These are phyloP conservation scores for Pelvicachromis taeniatus DNA, from an alignment of 2,113 vertebrate genomes.

Conservation along the genomic window DNA sequence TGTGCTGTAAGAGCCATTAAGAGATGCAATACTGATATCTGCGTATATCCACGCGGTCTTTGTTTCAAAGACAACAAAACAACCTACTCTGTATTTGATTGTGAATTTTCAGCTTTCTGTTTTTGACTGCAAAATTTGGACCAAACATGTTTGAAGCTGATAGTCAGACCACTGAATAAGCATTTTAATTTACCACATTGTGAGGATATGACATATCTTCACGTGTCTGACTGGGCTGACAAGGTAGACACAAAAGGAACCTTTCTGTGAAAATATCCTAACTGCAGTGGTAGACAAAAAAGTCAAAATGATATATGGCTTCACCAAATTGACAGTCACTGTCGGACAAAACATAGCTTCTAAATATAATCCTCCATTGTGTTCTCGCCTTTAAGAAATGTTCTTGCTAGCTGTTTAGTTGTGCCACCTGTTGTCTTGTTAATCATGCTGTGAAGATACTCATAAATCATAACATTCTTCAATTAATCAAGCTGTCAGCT, in stretches of 20 bases:
- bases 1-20: not conserved
- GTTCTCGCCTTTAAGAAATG: conserved; percentile 75
- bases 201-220: conserved; percentile 1
- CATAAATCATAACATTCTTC: conserved; percentile 99
- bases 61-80: not conserved
- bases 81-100: not conserved
- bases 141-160: not conserved
- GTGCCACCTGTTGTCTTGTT: conserved; percentile 99
- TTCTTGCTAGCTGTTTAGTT: conserved; percentile 84
- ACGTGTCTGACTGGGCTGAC: not conserved
- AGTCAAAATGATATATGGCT: conserved; percentile 80
- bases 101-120: not conserved
- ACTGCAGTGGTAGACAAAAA: conserved; percentile 67
- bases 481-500: conserved; percentile 99
- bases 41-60: not conserved
- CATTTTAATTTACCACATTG: conserved; percentile 2
- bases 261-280: conserved; percentile 58
- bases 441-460: conserved; percentile 97
- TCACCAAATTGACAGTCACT: conserved; percentile 62
- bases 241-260: conserved; percentile 44
- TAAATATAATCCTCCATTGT: conserved; percentile 74
- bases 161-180: not conserved
- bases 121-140: not conserved
- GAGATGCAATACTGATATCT: not conserved
- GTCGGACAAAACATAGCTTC: conserved; percentile 69